These are phyloP conservation scores for Cloeon dipterum DNA, from an alignment of 2,888 invertebrate species.

Conservation along the genomic window DNA sequence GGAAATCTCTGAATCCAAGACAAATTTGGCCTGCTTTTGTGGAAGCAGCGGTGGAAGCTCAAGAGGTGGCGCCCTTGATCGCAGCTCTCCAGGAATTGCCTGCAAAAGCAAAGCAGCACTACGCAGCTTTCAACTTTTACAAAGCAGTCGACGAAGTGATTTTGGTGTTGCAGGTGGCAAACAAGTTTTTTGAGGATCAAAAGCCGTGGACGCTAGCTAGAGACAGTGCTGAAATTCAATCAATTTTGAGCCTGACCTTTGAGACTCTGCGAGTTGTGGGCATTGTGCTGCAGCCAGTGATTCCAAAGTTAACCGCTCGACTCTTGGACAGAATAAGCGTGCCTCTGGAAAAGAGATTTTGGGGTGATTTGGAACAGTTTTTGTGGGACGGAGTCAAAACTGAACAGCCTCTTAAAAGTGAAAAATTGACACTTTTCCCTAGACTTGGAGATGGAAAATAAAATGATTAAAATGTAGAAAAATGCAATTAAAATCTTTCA, in stretches of 20 bases:
- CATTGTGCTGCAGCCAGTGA: conserved; percentile 65
- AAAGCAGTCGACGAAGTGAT: conserved; percentile 59
- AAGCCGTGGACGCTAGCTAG: conserved; percentile 77
- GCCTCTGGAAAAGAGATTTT: too few species aligned
- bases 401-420: too few species aligned
- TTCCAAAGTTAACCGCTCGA: conserved; percentile 57
- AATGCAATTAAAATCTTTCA: too few species aligned
- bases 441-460: too few species aligned
- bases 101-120: conserved; percentile 41
- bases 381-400: too few species aligned
- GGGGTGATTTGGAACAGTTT: too few species aligned
- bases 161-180: conserved; percentile 47
- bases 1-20: conserved; percentile 51
- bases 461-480: too few species aligned
- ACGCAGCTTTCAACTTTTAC: conserved; percentile 55
- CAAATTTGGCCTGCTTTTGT: conserved; percentile 39
- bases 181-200: conserved; percentile 63
- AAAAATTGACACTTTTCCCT: too few species aligned
- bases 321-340: too few species aligned
- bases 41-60: too few species aligned
- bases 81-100: too few species aligned
- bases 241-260: conserved; percentile 58
- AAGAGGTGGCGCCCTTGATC: too few species aligned
- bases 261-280: conserved; percentile 61
- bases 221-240: conserved; percentile 30